Evolutionary conservation across 2,888 invertebrate genomes (phyloP).

Genomic region (Atrina japonica): DNA sequence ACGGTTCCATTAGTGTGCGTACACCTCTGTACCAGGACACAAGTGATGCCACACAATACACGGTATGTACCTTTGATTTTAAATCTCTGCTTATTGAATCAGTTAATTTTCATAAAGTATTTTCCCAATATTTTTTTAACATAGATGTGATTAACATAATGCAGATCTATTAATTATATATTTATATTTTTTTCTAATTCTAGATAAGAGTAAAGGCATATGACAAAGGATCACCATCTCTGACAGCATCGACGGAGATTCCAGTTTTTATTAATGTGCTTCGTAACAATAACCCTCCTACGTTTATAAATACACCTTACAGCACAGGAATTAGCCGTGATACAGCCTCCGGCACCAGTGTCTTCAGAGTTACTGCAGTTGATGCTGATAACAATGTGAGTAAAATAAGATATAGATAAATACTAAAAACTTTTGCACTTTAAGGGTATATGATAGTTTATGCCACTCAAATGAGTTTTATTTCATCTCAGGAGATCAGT

Average conservation of each 20-base stretch:
- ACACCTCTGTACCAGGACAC: conserved; percentile 53
- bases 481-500: too few species aligned
- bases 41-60: conserved; percentile 37
- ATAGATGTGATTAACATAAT: too few species aligned
- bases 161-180: too few species aligned
- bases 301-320: conserved; percentile 48
- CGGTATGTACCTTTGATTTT: conserved; percentile 40
- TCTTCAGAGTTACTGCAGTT: conserved; percentile 51
- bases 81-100: too few species aligned
- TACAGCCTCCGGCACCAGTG: conserved; percentile 14
- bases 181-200: too few species aligned
- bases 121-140: too few species aligned
- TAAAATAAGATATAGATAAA: too few species aligned
- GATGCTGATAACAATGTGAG: conserved; percentile 53
- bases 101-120: too few species aligned
- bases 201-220: conserved; percentile 65
- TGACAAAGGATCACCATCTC: conserved; percentile 62
- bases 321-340: conserved; percentile 39
- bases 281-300: conserved; percentile 50
- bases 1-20: conserved; percentile 66
- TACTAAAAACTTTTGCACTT: too few species aligned
- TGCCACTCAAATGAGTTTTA: too few species aligned
- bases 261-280: conserved; percentile 46
- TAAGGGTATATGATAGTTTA: too few species aligned
- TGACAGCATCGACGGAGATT: conserved; percentile 36